Base-by-base conservation (phyloP, 2,797 vertebrate genomes). In the Syndactyla subalaris region DNA sequence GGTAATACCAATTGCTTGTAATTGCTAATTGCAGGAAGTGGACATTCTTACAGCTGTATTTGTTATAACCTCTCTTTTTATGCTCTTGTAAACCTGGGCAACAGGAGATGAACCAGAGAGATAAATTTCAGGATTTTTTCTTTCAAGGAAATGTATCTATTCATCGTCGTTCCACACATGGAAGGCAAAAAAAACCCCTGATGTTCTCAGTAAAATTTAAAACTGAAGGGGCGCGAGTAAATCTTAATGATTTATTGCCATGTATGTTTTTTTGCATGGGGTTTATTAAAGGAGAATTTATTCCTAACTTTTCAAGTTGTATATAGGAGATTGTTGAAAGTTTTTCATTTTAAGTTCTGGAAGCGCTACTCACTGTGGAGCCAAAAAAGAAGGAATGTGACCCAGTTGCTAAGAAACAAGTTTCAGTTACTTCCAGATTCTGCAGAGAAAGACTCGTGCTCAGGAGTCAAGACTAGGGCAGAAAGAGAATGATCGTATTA, bases 371-470 rank as follows among this genome's bases (percentile, higher is more conserved):
- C 23, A 16, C 62, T 45, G 12, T 66, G 36, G 62, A 93, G 94
- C 94, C 88, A 95, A 88, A 90, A 94, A 58, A 80, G 77, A 90
- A 90, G 88, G 95, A 97, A 96, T 97, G 95, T 96, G 92, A 95
- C 88, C 92, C 70, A 88, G 92, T 94, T 96, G 92, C 95, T 92
- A 94, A 95, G 89, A 68, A 84, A 92, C 73, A 92, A 78, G 62
- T 78, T 86, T 88, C 85, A 90, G 76, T 95, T 93, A 38, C 93
- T 95, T 95, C 79, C 85, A 96, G 88, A 94, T 88, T 93, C 92
- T 95, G 52, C 82, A 70, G 72, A 80, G 61, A 77, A 91, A 54
- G 68, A 52, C 11, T 94, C 1, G 0, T 48, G 48, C 27, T 68
- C 73, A 72, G 39, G 78, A 94, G 55, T 95, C 88, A 93, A 46